Base-by-base conservation (phyloP, 2,888 invertebrate genomes). In the Notodonta ziczac region DNA sequence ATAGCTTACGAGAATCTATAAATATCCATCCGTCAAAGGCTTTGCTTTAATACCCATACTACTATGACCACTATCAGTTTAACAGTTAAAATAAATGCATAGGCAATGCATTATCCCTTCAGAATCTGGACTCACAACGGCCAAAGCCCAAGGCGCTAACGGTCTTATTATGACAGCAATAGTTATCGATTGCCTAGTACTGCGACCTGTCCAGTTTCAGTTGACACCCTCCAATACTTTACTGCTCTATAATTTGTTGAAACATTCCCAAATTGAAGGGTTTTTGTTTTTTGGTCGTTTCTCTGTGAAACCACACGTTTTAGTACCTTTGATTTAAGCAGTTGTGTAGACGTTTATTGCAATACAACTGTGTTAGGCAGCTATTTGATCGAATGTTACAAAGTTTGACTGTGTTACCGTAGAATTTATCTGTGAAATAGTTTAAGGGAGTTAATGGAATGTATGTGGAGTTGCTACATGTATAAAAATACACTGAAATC, bases 131-230 rank as follows among this genome's bases (percentile, higher is more conserved):
- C 57, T 55, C 32, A 24, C 24, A 44, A 56, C 69, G 72, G 69
- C 70, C 70, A 61, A 63, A 57, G 70, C 85, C 84, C 67, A 67
- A 53, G 74, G 84, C 78, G 68, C 59, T 89, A 91, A 91, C 91
- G 87, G 91, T 86, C 81, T 85, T 78, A 87, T 87, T 88, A 87
- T 91, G 90, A 91, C 90, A 91, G 91, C 89, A 91, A 91, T 90
- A 84, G 90, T 86, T 84, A 82, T 85, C 82, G 80, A 87, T 87
- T 82, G 79, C 85, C 69, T 65, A 73, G 69, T 67, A 67, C 67
- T 65, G 73, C 74, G 68, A 63, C 67, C 69, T 39, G 58, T 67
- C 78, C 74, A 78, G 24, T 16, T 42, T 56, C 12, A 1, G 24
- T 16, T 35, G 56, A 42, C 14, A 10, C 6, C 16, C 24, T 10